Evolutionary conservation across 2,888 invertebrate genomes (phyloP).

Genomic region (Drosophila infuscata): DNA sequence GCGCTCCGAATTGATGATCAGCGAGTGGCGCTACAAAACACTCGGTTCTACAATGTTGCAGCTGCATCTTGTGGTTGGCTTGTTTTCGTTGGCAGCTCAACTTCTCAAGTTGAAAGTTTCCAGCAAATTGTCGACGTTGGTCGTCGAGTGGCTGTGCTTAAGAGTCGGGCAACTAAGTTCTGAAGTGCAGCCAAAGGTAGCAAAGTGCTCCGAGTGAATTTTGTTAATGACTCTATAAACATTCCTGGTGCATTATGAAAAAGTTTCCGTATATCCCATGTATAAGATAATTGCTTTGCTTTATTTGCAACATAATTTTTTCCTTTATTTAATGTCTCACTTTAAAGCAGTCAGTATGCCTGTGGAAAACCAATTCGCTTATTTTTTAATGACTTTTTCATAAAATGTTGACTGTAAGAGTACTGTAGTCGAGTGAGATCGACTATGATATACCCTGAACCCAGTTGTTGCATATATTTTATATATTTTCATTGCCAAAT

Average conservation of each 20-base stretch:
- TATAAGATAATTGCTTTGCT: slow-evolving; percentile 16
- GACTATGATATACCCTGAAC: not conserved
- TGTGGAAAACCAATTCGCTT: not conserved
- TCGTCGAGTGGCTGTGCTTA: slow-evolving; percentile 4
- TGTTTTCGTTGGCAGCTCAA: slow-evolving; percentile 35
- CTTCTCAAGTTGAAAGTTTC: slow-evolving; percentile 47
- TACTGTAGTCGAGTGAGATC: not conserved
- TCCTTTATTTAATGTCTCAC: not conserved
- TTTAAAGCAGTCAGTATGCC: not conserved
- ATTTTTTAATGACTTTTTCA: not conserved
- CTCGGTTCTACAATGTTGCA: slow-evolving; percentile 37
- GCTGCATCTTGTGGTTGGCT: slow-evolving; percentile 49
- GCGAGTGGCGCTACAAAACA: slow-evolving; percentile 31
- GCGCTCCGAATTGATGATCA: slow-evolving; percentile 46
- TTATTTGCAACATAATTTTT: not conserved
- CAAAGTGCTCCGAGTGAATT: slow-evolving; percentile 36
- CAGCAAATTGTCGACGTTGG: slow-evolving; percentile 37
- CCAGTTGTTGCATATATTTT: not conserved
- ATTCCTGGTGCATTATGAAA: slow-evolving; percentile 41
- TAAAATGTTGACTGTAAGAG: not conserved
- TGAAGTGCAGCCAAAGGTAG: slow-evolving; percentile 42
- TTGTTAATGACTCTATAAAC: slow-evolving; percentile 63
- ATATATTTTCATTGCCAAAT: not conserved
- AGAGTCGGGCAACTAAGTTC: slow-evolving; percentile 8
- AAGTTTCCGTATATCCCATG: slow-evolving; percentile 11